phyloP scores from a whole-genome alignment of 1,140 invertebrate species.

The Papilio dardanus region DNA sequence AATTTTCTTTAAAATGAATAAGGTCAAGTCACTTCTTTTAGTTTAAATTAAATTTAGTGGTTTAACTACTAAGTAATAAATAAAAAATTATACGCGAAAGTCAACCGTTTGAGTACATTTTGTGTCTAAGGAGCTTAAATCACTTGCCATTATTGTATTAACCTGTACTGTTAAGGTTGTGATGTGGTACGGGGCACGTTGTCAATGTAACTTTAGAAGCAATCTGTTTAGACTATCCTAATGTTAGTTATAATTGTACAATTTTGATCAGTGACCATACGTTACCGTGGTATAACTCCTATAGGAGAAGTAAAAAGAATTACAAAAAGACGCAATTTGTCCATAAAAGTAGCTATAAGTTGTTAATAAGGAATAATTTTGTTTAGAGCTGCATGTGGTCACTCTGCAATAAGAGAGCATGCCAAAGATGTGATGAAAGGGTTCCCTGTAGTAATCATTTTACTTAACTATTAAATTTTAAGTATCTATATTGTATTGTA shows the following conservation, averaged over 20 bases:
- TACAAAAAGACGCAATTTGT: neutral
- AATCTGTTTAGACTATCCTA: slow-evolving; percentile 2
- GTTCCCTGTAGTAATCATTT: slow-evolving; percentile 14
- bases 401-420: slow-evolving; percentile 13
- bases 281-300: neutral
- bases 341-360: neutral
- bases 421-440: slow-evolving; percentile 34
- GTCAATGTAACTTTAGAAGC: neutral
- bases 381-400: slow-evolving; percentile 14
- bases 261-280: slow-evolving; percentile 10
- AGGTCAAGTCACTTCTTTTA: too few species aligned
- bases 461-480: slow-evolving; percentile 6
- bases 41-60: too few species aligned
- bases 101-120: too few species aligned
- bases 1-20: too few species aligned
- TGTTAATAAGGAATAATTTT: slow-evolving; percentile 1
- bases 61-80: too few species aligned
- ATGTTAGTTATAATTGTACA: slow-evolving; percentile 1
- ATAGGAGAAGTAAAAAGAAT: neutral
- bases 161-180: neutral
- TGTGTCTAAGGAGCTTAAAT: slow-evolving; percentile 3
- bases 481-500: slow-evolving; percentile 29
- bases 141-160: slow-evolving; percentile 14
- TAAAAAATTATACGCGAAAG: too few species aligned
- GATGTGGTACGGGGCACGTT: neutral